These are phyloP conservation scores for Characodon lateralis DNA, from an alignment of 2,797 vertebrate genomes.

Conservation along the genomic window DNA sequence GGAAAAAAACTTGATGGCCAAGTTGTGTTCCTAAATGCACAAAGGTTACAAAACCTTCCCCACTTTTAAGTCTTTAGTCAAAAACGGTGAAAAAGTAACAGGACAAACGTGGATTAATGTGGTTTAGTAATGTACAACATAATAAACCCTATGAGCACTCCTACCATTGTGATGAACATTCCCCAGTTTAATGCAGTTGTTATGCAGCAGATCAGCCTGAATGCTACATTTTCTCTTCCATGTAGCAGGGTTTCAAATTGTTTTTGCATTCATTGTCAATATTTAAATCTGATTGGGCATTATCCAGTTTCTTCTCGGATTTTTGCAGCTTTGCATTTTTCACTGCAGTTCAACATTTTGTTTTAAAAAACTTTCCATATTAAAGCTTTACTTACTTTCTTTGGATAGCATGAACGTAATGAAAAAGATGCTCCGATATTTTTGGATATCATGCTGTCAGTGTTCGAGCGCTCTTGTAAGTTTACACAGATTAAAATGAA, in stretches of 20 bases:
- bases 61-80: not conserved
- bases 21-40: not conserved
- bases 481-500: slow-evolving; percentile 22
- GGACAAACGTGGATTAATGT: not conserved
- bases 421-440: not conserved
- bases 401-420: not conserved
- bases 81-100: not conserved
- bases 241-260: not conserved
- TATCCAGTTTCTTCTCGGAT: not conserved
- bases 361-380: not conserved
- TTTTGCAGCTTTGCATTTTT: not conserved
- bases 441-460: not conserved
- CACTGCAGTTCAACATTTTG: not conserved
- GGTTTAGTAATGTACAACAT: not conserved
- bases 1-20: not conserved
- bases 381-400: not conserved
- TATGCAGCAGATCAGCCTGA: not conserved
- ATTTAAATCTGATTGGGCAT: slow-evolving; percentile 16
- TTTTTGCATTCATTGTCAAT: not conserved
- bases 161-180: slow-evolving; percentile 23
- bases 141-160: not conserved
- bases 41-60: not conserved
- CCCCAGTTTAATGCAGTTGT: not conserved
- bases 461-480: not conserved
- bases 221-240: not conserved